A percentile compares a stretch with the other conserved stretches of the same genome.
Conservation (phyloP, 2,888 invertebrate genomes). For the Agonopterix alstromeriana region DNA sequence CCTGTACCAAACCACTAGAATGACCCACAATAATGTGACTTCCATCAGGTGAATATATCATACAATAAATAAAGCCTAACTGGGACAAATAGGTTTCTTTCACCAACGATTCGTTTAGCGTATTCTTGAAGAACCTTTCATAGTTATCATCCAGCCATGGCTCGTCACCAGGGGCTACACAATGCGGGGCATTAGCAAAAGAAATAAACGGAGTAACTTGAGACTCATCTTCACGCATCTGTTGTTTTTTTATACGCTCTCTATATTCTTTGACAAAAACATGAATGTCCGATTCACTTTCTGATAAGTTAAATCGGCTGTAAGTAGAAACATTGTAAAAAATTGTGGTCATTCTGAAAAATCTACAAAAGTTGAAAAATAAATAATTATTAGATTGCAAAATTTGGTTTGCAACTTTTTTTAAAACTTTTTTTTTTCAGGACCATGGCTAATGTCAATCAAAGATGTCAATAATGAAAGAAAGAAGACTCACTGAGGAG, state of each 20-base stretch:
- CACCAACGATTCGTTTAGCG: constrained; percentile 34
- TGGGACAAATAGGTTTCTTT: constrained; percentile 36
- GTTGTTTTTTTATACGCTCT: constrained; percentile 35
- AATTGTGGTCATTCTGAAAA: constrained; percentile 1
- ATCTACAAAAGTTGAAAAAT: not conserved
- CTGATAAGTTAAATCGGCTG: constrained; percentile 40
- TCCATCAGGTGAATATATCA: constrained; percentile 59
- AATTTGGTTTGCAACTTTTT: no score
- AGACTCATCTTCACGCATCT: constrained; percentile 26
- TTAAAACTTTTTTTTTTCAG: no score
- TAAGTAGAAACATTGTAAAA: constrained; percentile 26
- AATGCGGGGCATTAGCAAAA: constrained; percentile 33
- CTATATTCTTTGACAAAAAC: constrained; percentile 43
- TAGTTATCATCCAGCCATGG: constrained; percentile 47
- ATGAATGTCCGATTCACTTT: constrained; percentile 38
- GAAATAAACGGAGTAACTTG: constrained; percentile 30
- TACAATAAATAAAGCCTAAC: constrained; percentile 44
- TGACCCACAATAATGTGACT: constrained; percentile 60
- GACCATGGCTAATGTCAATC: no score
- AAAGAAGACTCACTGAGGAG: no score
- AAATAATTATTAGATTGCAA: no score
- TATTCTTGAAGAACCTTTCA: constrained; percentile 42
- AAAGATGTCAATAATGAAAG: no score
- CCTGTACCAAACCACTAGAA: constrained; percentile 75
- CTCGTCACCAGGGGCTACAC: constrained; percentile 22